These are phyloP conservation scores for Simalia tracyae DNA, from an alignment of 2,797 vertebrate species.

Conservation along the genomic window DNA sequence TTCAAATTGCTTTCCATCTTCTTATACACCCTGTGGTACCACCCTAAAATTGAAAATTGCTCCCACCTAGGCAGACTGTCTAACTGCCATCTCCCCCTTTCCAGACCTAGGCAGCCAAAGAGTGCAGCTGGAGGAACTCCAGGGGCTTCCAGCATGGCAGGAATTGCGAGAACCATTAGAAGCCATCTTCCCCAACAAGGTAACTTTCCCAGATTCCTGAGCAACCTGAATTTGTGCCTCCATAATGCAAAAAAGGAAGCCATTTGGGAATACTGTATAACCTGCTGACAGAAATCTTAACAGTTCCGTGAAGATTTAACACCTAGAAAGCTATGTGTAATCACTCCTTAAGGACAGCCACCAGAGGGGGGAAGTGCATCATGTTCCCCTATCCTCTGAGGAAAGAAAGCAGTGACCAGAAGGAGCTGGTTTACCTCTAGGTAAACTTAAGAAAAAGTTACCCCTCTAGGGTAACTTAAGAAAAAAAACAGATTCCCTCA, in stretches of 20 bases:
- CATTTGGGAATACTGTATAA: neutral
- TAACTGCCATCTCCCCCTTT: neutral
- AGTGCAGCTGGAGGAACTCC: neutral
- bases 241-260: neutral
- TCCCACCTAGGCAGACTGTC: neutral
- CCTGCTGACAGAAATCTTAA: neutral
- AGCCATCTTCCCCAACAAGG: neutral
- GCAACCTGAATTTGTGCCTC: neutral
- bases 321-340: too few relatives aligned
- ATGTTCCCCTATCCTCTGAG: neutral
- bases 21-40: neutral
- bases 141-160: neutral
- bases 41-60: neutral
- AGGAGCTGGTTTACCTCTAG: neutral
- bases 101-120: neutral
- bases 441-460: too few relatives aligned
- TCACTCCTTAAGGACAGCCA: too few relatives aligned
- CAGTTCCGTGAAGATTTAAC: neutral
- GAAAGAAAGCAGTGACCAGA: neutral
- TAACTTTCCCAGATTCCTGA: neutral
- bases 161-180: neutral
- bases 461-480: neutral
- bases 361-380: too few relatives aligned
- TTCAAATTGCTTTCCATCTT: neutral
- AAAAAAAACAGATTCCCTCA: neutral